A percentile compares a stretch with the other conserved stretches of the same genome.
Evolutionary conservation across 2,797 vertebrate genomes (phyloP).

Genomic region (Amblyraja radiata): DNA sequence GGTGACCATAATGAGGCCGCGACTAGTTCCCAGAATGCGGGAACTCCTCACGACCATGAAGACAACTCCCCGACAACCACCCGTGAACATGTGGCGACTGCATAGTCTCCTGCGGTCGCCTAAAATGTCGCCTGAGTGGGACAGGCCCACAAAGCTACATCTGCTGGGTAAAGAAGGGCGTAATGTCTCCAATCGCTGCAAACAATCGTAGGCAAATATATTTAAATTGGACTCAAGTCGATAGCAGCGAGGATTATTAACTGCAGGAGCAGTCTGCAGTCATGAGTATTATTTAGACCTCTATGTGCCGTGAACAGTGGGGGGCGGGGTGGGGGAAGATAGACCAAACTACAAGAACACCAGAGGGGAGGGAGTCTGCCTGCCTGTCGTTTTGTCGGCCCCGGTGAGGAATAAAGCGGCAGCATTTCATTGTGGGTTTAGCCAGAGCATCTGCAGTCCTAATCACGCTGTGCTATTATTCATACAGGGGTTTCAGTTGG

Average conservation of each 20-base stretch:
- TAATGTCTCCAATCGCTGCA: background rate
- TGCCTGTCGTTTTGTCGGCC: background rate
- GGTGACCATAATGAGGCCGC: too few species aligned
- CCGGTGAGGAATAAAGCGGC: constrained; percentile 12
- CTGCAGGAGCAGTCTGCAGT: background rate
- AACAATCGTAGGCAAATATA: constrained; percentile 27
- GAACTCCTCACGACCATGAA: too few species aligned
- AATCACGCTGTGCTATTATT: constrained; percentile 2
- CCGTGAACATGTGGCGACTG: too few species aligned
- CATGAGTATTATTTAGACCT: background rate
- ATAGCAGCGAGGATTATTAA: constrained; percentile 18
- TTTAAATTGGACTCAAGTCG: background rate
- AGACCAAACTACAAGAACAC: background rate
- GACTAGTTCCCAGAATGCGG: too few species aligned
- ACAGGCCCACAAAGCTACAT: too few species aligned
- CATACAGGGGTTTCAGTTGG: constrained; percentile 15
- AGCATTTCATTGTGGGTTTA: background rate
- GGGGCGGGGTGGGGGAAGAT: background rate
- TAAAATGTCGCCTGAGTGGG: too few species aligned
- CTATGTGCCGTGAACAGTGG: background rate
- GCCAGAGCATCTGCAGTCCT: constrained; percentile 8
- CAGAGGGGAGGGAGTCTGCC: too few species aligned
- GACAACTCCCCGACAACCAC: too few species aligned
- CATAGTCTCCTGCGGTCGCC: too few species aligned
- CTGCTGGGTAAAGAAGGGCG: background rate